Conservation (phyloP, 53 echinoderm and acorn worm species). For the Zoroaster sp. region DNA sequence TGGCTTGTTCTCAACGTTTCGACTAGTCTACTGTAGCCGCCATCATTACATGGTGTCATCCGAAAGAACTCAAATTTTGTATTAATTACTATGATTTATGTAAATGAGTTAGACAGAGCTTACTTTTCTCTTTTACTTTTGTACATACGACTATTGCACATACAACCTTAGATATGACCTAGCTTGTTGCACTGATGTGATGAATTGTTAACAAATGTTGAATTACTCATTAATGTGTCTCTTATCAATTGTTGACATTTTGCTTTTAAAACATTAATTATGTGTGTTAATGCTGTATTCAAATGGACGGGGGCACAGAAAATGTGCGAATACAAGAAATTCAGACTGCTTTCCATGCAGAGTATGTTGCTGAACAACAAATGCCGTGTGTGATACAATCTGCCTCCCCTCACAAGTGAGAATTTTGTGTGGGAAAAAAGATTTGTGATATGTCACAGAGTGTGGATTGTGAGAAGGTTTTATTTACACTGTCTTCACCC, state of each 20-base stretch:
- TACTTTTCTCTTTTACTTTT: not conserved
- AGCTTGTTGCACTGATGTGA: not conserved
- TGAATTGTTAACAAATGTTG: not conserved
- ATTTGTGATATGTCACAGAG: not conserved
- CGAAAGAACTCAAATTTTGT: no score
- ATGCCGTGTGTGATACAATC: not conserved
- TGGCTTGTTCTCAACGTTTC: no score
- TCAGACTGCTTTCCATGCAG: not conserved
- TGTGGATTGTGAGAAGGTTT: no score
- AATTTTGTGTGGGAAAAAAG: not conserved
- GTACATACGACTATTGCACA: not conserved
- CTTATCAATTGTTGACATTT: not conserved
- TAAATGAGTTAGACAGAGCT: no score
- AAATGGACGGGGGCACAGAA: conserved; percentile 25
- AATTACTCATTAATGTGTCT: not conserved
- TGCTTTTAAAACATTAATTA: no score
- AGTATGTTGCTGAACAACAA: not conserved
- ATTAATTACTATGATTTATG: no score
- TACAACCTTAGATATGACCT: not conserved
- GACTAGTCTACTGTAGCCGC: no score
- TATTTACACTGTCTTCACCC: not conserved
- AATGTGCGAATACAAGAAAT: not conserved
- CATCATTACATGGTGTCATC: no score
- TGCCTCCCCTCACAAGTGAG: conserved; percentile 4
- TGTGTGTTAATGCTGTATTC: conserved; percentile 10